A percentile compares a stretch with the other conserved stretches of the same genome.
Conservation (phyloP, 2,888 invertebrate genomes). For the Cataglyphis cursor region DNA sequence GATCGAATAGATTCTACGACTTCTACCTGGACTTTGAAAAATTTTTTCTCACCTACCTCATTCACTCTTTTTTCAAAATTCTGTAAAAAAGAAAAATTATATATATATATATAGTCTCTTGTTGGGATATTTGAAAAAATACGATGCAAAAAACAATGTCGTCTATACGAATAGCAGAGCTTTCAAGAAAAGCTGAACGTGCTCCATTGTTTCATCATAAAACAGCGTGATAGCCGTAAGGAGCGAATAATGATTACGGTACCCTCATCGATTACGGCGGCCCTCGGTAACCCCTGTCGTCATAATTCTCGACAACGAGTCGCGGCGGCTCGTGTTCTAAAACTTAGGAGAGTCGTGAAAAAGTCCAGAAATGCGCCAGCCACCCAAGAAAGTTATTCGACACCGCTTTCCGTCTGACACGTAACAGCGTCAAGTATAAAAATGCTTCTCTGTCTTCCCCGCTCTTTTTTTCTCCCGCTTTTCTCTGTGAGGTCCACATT, state of each 20-base stretch:
- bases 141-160: neutral
- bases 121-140: neutral
- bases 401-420: conserved; percentile 60
- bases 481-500: neutral
- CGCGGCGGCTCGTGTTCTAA: conserved; percentile 53
- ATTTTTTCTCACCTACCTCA: neutral
- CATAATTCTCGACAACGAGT: conserved; percentile 68
- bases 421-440: conserved; percentile 63
- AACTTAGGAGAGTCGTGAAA: conserved; percentile 65
- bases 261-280: conserved; percentile 54
- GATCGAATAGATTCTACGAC: neutral
- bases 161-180: neutral
- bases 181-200: conserved; percentile 11
- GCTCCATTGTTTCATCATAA: conserved; percentile 20
- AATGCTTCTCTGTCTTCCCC: conserved; percentile 58
- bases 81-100: neutral
- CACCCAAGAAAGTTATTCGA: conserved; percentile 64
- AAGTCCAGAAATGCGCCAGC: conserved; percentile 56
- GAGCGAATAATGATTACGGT: conserved; percentile 41
- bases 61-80: neutral
- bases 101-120: neutral
- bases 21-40: neutral
- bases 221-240: conserved; percentile 36
- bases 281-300: conserved; percentile 69
- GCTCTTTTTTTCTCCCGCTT: conserved; percentile 9